Evolutionary conservation across 1,140 invertebrate species (phyloP).

Genomic region (Drosophila asahinai): DNA sequence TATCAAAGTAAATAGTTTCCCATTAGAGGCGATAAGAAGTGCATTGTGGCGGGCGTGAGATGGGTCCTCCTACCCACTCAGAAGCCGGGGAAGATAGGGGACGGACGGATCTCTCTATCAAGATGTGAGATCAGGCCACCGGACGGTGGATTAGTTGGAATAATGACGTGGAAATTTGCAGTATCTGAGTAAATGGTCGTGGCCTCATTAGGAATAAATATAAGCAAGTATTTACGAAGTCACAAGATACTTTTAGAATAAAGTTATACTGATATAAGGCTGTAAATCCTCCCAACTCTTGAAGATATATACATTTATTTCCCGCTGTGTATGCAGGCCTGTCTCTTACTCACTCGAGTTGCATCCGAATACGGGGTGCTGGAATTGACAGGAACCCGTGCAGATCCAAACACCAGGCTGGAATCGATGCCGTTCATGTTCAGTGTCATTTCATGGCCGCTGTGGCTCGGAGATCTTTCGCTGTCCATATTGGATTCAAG

Average conservation of each 20-base stretch:
- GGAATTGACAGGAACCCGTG: slow-evolving; percentile 94
- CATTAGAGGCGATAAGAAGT: slow-evolving; percentile 28
- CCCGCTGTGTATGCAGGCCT: slow-evolving; percentile 11
- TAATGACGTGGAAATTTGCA: slow-evolving; percentile 18
- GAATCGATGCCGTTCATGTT: slow-evolving; percentile 39
- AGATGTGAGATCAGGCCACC: slow-evolving; percentile 15
- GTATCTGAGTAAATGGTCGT: not conserved
- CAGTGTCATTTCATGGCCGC: slow-evolving; percentile 43
- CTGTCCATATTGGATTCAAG: slow-evolving; percentile 47
- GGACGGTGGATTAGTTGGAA: not conserved
- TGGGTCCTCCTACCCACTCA: not conserved
- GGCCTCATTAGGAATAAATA: not conserved
- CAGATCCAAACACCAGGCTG: slow-evolving; percentile 90
- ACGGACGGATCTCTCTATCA: slow-evolving; percentile 6
- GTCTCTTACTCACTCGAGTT: slow-evolving; percentile 91
- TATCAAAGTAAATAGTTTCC: slow-evolving; percentile 31
- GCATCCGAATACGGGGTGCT: slow-evolving; percentile 98
- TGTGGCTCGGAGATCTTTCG: slow-evolving; percentile 69
- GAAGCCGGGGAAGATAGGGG: not conserved
- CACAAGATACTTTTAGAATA: not conserved
- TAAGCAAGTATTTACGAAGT: not conserved
- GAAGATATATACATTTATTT: not conserved
- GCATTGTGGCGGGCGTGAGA: slow-evolving; percentile 28
- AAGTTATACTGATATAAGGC: not conserved
- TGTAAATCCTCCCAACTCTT: not conserved